Base-by-base conservation (phyloP, 2,888 invertebrate genomes). In the Macroteleia sp. region DNA sequence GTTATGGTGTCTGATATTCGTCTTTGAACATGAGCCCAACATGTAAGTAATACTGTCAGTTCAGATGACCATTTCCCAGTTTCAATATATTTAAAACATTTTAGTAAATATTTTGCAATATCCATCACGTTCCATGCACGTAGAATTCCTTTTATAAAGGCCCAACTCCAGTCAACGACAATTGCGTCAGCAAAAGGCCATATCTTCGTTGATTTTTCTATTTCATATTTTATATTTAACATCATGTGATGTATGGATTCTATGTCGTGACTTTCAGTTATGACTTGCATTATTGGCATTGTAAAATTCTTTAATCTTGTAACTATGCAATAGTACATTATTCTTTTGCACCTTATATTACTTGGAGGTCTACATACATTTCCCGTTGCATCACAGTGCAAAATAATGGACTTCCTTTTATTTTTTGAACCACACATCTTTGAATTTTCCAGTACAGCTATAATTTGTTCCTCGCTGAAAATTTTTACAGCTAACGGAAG, bases 1-100 rank as follows among this genome's bases (percentile, higher is more conserved):
- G 44, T 28, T 1, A 77, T 54, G 0, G 52, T 69, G 9, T 22
- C 46, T 1, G 78, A 42, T 1, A 81, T 64, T 10, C 57, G 57
- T 17, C 77, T 71, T 73, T 78, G 76, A 2, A 79, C 69, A 36
- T 80, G 73, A 0, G 50, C 77, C 64, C 56, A 81, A 25, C 82
- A 82, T 10, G 61, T 62, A 48, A 80, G 59, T 0, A 81, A 9
- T 1, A 78, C 3, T 0, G 46, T 75, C 1, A 75, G 14, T 4
- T 56, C n/a, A 28, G 62, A 52, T 0, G 61, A 54, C 8, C 52
- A 16, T 3, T 12, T 8, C 10, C 17, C 10, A 1, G 22, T 46
- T 20, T 46, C 20, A 16, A 25, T 56, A 41, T 62, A 78, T 3
- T 54, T 16, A 17, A 73, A 77, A 59, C 61, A 50, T 14, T 34